phyloP scores from a whole-genome alignment of 2,797 vertebrate species.

The Hipposideros larvatus region DNA sequence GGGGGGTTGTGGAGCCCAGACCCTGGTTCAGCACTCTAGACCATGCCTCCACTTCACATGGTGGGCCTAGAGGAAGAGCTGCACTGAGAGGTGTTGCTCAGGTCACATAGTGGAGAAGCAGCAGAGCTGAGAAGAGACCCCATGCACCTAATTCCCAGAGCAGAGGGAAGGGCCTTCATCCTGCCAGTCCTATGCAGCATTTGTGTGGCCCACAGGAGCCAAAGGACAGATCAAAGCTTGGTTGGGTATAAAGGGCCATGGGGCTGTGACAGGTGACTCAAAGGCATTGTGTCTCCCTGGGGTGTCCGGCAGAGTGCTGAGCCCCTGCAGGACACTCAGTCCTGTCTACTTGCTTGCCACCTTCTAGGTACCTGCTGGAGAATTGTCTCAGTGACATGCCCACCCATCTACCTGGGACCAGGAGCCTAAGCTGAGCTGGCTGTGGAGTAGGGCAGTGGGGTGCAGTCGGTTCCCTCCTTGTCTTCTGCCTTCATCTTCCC shows the following conservation, averaged over 20 bases:
- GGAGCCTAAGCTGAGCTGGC: conserved; percentile 86
- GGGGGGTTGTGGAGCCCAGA: not conserved
- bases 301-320: not conserved
- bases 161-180: not conserved
- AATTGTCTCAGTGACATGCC: conserved; percentile 84
- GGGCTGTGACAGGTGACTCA: not conserved
- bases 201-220: not conserved
- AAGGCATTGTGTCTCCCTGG: not conserved
- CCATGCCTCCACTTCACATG: not conserved
- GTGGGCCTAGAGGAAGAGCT: not conserved
- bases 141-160: not conserved
- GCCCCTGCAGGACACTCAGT: accelerated
- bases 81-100: not conserved
- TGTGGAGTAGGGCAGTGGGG: conserved; percentile 29
- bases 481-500: not conserved
- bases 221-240: not conserved
- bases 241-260: not conserved
- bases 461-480: not conserved
- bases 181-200: not conserved
- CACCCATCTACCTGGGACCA: conserved; percentile 82
- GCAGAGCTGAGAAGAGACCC: not conserved
- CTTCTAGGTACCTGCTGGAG: conserved; percentile 83
- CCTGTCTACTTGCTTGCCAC: not conserved
- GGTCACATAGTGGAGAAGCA: not conserved
- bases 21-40: not conserved